phyloP scores from a whole-genome alignment of 2,113 vertebrate genomes.

The Pangasianodon gigas region DNA sequence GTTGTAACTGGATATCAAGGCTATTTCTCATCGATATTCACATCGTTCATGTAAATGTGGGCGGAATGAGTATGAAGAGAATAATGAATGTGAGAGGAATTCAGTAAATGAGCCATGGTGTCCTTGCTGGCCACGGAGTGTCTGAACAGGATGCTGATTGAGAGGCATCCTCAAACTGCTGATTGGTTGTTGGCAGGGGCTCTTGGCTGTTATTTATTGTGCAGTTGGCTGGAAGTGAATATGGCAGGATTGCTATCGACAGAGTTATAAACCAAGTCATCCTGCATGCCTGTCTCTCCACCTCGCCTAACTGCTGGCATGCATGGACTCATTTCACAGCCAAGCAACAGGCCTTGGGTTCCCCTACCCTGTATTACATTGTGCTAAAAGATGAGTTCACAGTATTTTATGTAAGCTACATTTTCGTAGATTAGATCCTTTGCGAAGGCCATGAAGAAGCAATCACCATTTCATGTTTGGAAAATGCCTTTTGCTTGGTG shows the following conservation, averaged over 20 bases:
- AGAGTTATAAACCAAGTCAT: conserved; percentile 60
- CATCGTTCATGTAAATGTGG: conserved; percentile 43
- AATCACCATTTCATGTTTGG: background rate
- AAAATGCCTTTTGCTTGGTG: background rate
- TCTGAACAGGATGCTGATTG: conserved; percentile 15
- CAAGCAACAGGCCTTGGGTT: conserved; percentile 21
- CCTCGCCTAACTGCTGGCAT: conserved; percentile 23
- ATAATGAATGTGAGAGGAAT: conserved; percentile 11
- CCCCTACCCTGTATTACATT: background rate
- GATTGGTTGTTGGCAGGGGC: conserved; percentile 56
- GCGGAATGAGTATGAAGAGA: conserved; percentile 1
- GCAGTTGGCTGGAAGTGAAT: conserved; percentile 53
- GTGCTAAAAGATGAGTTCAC: background rate
- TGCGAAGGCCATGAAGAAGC: background rate
- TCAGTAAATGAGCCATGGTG: conserved; percentile 18
- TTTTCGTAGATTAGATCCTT: background rate
- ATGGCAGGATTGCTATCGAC: conserved; percentile 53
- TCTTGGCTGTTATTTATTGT: conserved; percentile 58
- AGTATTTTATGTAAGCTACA: background rate
- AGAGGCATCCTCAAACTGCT: conserved; percentile 41
- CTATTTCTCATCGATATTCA: conserved; percentile 7
- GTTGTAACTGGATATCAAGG: background rate
- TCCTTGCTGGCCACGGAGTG: conserved; percentile 2
- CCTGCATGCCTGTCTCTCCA: conserved; percentile 42
- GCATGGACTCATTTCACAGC: conserved; percentile 7